phyloP scores from a whole-genome alignment of 2,888 invertebrate species.

The Drepanosiphum platanoidis region DNA sequence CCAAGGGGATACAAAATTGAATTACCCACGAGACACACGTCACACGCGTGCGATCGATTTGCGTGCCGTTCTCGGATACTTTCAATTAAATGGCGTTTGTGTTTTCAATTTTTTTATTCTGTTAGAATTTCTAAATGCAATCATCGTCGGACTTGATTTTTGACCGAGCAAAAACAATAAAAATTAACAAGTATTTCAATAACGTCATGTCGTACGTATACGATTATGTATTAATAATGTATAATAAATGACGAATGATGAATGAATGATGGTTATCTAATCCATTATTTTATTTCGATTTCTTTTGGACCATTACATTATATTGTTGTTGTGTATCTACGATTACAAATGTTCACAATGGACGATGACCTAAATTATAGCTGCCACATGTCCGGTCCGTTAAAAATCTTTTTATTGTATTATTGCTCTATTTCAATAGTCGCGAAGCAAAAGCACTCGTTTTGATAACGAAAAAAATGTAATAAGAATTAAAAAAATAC shows the following conservation, averaged over 20 bases:
- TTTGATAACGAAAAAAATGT: background rate
- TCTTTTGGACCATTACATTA: background rate
- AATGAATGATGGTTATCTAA: slow-evolving; percentile 3
- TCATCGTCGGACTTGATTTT: no score
- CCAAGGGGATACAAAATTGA: slow-evolving; percentile 27
- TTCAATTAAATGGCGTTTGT: background rate
- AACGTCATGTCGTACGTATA: no score
- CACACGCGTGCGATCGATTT: slow-evolving; percentile 11
- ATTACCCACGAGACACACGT: slow-evolving; percentile 8
- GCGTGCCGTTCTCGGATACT: background rate
- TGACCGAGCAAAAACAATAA: no score
- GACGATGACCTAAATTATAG: background rate
- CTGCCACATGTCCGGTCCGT: no score
- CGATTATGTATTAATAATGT: no score
- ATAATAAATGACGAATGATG: background rate
- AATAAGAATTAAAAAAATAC: no score
- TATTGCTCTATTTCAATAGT: background rate
- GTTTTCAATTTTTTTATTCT: background rate
- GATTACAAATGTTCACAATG: background rate
- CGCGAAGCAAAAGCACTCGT: background rate
- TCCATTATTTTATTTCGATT: background rate
- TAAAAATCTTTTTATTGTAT: background rate
- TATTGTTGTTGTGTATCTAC: background rate
- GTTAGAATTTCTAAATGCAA: no score
- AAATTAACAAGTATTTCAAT: no score